Conservation (phyloP, 2,888 invertebrate species). For the Dione juno region DNA sequence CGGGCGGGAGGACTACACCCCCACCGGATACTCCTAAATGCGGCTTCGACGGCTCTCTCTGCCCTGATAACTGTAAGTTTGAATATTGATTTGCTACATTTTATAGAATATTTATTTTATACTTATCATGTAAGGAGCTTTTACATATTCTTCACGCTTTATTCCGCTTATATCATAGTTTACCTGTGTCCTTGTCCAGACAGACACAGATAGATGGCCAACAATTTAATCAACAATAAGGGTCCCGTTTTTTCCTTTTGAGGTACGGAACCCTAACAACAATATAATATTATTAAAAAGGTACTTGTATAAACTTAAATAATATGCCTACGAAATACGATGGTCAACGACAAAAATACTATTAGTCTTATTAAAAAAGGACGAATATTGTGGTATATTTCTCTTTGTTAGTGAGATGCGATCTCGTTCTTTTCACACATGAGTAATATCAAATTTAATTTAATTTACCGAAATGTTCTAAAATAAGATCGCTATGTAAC, state of each 20-base stretch:
- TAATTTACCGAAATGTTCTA: neutral
- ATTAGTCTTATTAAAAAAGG: constrained; percentile 1
- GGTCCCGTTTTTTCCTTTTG: too few species aligned
- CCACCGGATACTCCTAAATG: constrained; percentile 95
- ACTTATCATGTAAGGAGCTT: neutral
- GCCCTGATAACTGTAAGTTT: constrained; percentile 91
- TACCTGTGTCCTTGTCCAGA: too few species aligned
- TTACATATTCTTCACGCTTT: too few species aligned
- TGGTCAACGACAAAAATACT: neutral
- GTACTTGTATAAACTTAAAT: too few species aligned
- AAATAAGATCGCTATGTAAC: neutral
- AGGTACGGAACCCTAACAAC: too few species aligned
- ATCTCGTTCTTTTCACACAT: neutral
- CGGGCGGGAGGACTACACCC: constrained; percentile 89
- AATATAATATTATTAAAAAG: too few species aligned
- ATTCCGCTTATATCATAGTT: too few species aligned
- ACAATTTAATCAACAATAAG: too few species aligned
- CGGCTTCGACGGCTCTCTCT: constrained; percentile 95
- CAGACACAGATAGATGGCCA: too few species aligned
- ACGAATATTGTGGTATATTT: neutral
- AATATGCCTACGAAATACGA: neutral
- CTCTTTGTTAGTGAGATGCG: neutral
- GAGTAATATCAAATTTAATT: neutral
- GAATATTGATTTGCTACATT: constrained; percentile 20
- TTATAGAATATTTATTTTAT: neutral